Base-by-base conservation (phyloP, 2,888 invertebrate genomes). In the Tipula unca region DNA sequence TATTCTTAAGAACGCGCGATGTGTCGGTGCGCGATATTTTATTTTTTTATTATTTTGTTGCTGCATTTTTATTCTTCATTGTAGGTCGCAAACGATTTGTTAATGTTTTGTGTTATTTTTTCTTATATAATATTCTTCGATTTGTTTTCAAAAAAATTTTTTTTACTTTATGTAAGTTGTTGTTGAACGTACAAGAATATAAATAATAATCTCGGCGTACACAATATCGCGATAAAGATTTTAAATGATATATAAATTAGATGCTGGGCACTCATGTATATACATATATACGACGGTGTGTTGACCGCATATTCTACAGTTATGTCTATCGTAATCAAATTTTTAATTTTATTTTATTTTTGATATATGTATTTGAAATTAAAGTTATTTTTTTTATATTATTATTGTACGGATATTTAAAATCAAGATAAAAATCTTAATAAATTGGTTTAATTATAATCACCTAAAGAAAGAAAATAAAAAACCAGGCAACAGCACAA, bases 21-120 rank as follows among this genome's bases (percentile, higher is more conserved):
- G 69, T 69, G 69, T 69, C 69, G 69, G 69, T 25, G 69, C 69
- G 69, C 69, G 69, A 69, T 69, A n/a, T n/a, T n/a, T n/a, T n/a
- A n/a, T n/a, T n/a, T n/a, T n/a, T 69, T 69, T 69, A 1, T 69
- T 25, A 25, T 69, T 69, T 69, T 69, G 69, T 69, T 69, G 25
- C 69, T 69, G 69, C 69, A 69, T 69, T 69, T 69, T 69, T 69
- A 69, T 69, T 69, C 69, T 69, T 69, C 69, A 69, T 69, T 69
- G 69, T 69, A 69, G 69, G 69, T 69, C 69, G 69, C 69, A 25
- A 69, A 69, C 69, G 69, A 69, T 69, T 69, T 69, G 69, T 69
- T 69, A 69, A 69, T 69, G 69, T 69, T 48, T 69, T 69, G 69
- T 69, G 69, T 69, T 69, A 69, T 69, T 20, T n/a, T n/a, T 69